Evolutionary conservation across 2,797 vertebrate genomes (phyloP).

Genomic region (Streptopelia turtur): DNA sequence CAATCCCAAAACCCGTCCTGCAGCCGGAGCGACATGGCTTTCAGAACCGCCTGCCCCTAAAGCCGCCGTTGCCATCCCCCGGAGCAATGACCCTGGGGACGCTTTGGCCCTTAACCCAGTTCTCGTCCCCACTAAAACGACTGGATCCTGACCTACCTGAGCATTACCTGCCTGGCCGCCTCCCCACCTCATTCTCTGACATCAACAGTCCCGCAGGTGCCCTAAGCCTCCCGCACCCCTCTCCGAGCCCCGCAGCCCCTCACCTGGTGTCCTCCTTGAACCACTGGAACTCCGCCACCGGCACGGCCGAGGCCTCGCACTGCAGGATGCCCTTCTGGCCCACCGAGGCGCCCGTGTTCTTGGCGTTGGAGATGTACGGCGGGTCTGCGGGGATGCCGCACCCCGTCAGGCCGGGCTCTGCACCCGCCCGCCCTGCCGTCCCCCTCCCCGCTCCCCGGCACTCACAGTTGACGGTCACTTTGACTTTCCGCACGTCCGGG

Average conservation of each 20-base stretch:
- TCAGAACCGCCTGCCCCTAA: too few relatives aligned
- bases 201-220: too few relatives aligned
- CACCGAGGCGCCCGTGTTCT: slow-evolving; percentile 90
- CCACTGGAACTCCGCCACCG: slow-evolving; percentile 94
- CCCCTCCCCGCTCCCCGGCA: fast-evolving
- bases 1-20: background rate
- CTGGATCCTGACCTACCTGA: too few relatives aligned
- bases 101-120: too few relatives aligned
- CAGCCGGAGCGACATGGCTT: too few relatives aligned
- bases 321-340: slow-evolving; percentile 91
- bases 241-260: background rate
- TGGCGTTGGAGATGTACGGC: slow-evolving; percentile 90
- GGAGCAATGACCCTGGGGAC: too few relatives aligned
- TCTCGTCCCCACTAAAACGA: too few relatives aligned
- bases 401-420: fast-evolving
- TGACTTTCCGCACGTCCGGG: slow-evolving; percentile 89
- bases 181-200: too few relatives aligned
- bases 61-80: too few relatives aligned
- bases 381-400: slow-evolving; percentile 76
- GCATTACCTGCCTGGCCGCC: too few relatives aligned
- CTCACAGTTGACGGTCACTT: slow-evolving; percentile 97
- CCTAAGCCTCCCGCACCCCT: too few relatives aligned
- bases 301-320: slow-evolving; percentile 93
- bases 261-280: slow-evolving; percentile 97
- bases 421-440: fast-evolving